Evolutionary conservation across 30 jellyfish, hydroid and myxozoan genomes (phyloP).

Genomic region (Cassiopea andromeda): DNA sequence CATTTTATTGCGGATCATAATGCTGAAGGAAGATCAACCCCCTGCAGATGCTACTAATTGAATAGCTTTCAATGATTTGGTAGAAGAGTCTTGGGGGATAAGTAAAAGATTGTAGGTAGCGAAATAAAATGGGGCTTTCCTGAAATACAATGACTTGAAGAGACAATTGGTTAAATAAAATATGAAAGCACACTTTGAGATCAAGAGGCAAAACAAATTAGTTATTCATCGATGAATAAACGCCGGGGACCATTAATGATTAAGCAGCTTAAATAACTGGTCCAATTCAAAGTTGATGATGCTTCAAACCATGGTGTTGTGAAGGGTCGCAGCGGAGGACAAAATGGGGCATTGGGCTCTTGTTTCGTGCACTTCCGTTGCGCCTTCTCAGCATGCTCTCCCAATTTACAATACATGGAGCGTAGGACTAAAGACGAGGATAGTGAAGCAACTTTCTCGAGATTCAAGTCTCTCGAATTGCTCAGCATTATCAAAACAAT

Average conservation of each 20-base stretch:
- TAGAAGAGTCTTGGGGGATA: neutral
- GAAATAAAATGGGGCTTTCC: too few species aligned
- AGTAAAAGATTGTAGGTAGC: neutral
- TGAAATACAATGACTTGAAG: too few species aligned
- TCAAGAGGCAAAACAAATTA: neutral
- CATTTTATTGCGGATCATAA: neutral
- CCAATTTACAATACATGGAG: too few species aligned
- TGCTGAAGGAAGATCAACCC: neutral
- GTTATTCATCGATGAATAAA: neutral
- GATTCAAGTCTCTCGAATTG: too few species aligned
- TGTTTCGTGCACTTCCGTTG: too few species aligned
- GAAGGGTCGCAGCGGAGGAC: too few species aligned
- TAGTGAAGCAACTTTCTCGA: too few species aligned
- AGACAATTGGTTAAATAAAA: conserved; percentile 2
- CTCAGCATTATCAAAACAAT: too few species aligned
- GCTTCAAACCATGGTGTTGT: too few species aligned
- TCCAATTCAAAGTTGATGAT: neutral
- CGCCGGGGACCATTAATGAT: conserved; percentile 13
- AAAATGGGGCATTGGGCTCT: too few species aligned
- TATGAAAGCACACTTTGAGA: conserved; percentile 12
- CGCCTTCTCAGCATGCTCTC: too few species aligned
- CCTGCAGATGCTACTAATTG: neutral
- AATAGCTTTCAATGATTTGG: neutral
- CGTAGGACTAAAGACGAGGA: too few species aligned
- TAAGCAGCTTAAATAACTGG: neutral